Conservation (phyloP, 2,113 vertebrate genomes). For the Oenanthe oenanthe region DNA sequence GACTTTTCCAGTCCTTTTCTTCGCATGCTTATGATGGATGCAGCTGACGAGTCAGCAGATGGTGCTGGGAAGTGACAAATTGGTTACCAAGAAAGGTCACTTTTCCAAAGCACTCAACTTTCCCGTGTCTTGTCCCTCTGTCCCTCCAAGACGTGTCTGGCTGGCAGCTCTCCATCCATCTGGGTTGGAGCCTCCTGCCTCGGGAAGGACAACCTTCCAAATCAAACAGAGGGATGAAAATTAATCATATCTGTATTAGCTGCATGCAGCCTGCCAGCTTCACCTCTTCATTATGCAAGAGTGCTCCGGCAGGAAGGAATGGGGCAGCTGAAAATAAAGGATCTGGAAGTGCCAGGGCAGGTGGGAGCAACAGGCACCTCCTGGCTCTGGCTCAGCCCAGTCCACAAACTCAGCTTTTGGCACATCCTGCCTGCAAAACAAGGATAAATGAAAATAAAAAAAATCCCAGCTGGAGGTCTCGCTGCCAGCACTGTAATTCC, state of each 20-base stretch:
- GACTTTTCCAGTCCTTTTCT: conserved; percentile 31
- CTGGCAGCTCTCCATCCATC: conserved; percentile 39
- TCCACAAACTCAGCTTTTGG: neutral
- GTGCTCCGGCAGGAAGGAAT: neutral
- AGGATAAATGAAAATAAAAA: neutral
- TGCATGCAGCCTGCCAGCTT: conserved; percentile 4
- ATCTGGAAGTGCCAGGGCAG: neutral
- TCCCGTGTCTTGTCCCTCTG: neutral
- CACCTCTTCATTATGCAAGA: conserved; percentile 11
- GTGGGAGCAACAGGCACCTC: neutral
- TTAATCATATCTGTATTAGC: conserved; percentile 50
- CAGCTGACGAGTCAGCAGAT: conserved; percentile 63
- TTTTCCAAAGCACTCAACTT: conserved; percentile 58
- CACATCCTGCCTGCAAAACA: neutral
- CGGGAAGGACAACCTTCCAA: conserved; percentile 37
- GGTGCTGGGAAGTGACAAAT: conserved; percentile 63
- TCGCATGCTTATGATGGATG: conserved; percentile 19
- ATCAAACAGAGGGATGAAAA: conserved; percentile 21
- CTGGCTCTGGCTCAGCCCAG: neutral
- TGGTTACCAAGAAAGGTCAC: conserved; percentile 66
- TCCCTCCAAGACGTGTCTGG: conserved; percentile 9
- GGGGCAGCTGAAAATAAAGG: neutral
- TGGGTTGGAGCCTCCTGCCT: neutral
- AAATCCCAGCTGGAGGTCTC: neutral
- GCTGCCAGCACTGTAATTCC: neutral